Conservation (phyloP, 2,113 vertebrate species). For the Sebastes schlegelii region DNA sequence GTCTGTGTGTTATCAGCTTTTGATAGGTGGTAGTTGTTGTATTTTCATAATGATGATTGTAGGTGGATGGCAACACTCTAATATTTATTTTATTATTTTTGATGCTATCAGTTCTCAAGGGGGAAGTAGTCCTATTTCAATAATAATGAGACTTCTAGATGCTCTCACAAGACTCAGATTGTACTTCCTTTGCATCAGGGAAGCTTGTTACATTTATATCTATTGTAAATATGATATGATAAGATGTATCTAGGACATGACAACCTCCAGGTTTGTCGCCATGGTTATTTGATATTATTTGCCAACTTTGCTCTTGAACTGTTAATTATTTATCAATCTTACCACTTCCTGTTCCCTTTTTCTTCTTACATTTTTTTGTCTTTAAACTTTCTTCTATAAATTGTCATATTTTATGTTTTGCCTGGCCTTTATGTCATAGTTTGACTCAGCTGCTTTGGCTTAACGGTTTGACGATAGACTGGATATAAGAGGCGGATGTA, state of each 20-base stretch:
- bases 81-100: background rate
- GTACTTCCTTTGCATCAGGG: background rate
- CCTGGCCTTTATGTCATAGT: background rate
- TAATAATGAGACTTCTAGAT: background rate
- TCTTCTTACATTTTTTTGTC: background rate
- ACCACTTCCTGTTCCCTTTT: background rate
- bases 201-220: constrained; percentile 1
- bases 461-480: background rate
- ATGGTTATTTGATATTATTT: constrained; percentile 16
- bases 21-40: background rate
- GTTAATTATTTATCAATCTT: background rate
- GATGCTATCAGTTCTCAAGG: background rate
- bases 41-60: constrained; percentile 10
- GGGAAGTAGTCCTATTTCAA: background rate
- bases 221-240: constrained; percentile 9
- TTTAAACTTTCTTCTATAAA: background rate
- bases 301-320: background rate
- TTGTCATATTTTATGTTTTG: background rate
- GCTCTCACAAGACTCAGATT: background rate
- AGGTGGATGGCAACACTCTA: background rate
- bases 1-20: background rate
- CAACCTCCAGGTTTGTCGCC: constrained; percentile 9
- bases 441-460: background rate
- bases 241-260: constrained; percentile 31
- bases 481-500: too few relatives aligned